These are phyloP conservation scores for Lepidurus arcticus DNA, from an alignment of 1,140 invertebrate species.

Conservation along the genomic window DNA sequence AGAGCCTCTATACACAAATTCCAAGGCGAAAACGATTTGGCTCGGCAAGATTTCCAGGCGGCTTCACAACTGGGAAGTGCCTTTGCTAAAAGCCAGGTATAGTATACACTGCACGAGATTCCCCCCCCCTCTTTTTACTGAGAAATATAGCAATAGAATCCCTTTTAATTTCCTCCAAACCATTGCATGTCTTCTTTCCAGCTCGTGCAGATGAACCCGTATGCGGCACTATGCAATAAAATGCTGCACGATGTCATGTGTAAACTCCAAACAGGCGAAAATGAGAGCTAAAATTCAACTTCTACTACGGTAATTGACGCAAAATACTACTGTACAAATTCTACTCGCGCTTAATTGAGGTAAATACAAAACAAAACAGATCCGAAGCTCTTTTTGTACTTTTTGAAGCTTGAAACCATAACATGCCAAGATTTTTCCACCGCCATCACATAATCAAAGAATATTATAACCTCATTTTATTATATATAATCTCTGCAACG, in stretches of 20 bases:
- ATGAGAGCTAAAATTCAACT: background rate
- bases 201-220: constrained; percentile 72
- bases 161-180: constrained; percentile 44
- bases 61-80: constrained; percentile 67
- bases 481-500: background rate
- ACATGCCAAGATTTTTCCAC: background rate
- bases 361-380: too few relatives aligned
- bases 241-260: constrained; percentile 68
- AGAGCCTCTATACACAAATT: constrained; percentile 63
- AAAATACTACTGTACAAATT: background rate
- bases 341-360: too few relatives aligned
- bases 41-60: constrained; percentile 61
- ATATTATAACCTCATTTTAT: background rate
- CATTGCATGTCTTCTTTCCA: constrained; percentile 45
- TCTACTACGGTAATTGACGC: background rate
- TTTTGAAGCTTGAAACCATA: background rate
- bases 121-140: too few relatives aligned
- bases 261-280: background rate
- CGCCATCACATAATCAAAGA: background rate
- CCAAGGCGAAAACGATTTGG: constrained; percentile 55
- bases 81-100: constrained; percentile 71
- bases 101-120: too few relatives aligned
- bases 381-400: background rate
- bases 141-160: constrained; percentile 40
- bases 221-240: constrained; percentile 84